Percentiles rank a stretch among this genome's conserved stretches.
Conservation (phyloP, 1,140 invertebrate species). For the Solenopsis invicta region DNA sequence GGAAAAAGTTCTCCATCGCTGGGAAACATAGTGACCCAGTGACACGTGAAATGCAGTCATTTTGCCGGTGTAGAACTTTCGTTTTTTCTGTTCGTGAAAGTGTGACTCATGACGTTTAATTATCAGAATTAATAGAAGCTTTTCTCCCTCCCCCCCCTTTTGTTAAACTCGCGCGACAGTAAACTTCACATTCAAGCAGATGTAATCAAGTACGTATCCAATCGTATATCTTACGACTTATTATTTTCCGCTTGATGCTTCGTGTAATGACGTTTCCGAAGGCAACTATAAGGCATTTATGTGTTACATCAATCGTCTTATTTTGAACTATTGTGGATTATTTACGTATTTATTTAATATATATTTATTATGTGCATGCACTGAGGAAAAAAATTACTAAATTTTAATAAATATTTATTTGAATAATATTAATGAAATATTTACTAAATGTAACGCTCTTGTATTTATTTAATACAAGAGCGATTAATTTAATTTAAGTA, state of each 20-base stretch:
- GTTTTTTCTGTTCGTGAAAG: conserved; percentile 41
- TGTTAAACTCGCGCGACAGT: conserved; percentile 1
- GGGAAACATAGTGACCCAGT: conserved; percentile 47
- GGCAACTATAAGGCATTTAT: conserved; percentile 19
- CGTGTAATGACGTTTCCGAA: conserved; percentile 34
- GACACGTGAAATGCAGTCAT: conserved; percentile 32
- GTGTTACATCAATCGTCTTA: conserved; percentile 25
- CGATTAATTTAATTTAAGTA: too few species aligned
- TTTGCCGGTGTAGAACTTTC: conserved; percentile 33
- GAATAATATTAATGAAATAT: too few species aligned
- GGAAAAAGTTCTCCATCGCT: conserved; percentile 1
- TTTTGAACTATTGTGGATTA: neutral
- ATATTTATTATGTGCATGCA: too few species aligned
- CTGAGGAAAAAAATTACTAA: too few species aligned
- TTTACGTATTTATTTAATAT: neutral
- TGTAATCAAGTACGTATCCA: conserved; percentile 7
- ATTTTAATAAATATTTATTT: too few species aligned
- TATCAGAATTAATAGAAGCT: conserved; percentile 8
- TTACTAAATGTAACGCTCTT: too few species aligned
- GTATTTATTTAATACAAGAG: too few species aligned
- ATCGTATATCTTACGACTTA: neutral
- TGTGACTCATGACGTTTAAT: conserved; percentile 7
- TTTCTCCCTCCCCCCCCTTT: conserved; percentile 1
- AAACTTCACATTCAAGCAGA: conserved; percentile 2
- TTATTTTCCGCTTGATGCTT: conserved; percentile 42